Percentiles rank a stretch among this genome's conserved stretches.
phyloP scores from a whole-genome alignment of 30 jellyfish, hydroid and myxozoan genomes.

The Aurelia aurita region DNA sequence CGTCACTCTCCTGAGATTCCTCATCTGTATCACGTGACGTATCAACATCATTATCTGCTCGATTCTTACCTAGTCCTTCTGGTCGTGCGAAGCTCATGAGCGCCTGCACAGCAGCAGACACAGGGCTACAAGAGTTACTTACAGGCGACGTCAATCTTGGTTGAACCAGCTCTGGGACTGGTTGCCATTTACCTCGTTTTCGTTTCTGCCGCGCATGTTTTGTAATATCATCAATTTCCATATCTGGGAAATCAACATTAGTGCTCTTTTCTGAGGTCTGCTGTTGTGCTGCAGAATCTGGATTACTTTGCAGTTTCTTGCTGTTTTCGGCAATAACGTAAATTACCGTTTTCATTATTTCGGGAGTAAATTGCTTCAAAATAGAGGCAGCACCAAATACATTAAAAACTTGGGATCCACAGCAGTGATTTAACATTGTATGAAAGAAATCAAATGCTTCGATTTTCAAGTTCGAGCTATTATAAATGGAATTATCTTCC shows the following conservation, averaged over 20 bases:
- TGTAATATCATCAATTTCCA: constrained; percentile 69
- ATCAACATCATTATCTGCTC: background rate
- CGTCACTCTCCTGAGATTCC: background rate
- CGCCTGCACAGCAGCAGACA: constrained; percentile 97
- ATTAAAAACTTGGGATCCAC: constrained; percentile 53
- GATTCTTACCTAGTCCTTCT: constrained; percentile 7
- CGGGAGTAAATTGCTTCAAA: constrained; percentile 87
- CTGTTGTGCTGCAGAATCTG: constrained; percentile 1
- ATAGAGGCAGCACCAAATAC: constrained; percentile 82
- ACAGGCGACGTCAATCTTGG: constrained; percentile 83
- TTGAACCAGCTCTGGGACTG: constrained; percentile 75
- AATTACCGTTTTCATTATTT: constrained; percentile 66
- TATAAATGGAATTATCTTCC: background rate
- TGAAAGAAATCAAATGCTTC: constrained; percentile 94
- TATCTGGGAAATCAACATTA: constrained; percentile 47
- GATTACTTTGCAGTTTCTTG: constrained; percentile 10
- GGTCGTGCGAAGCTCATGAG: constrained; percentile 83
- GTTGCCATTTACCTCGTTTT: constrained; percentile 18
- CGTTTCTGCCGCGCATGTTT: constrained; percentile 25
- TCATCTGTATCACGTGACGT: background rate
- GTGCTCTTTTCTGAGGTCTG: constrained; percentile 21
- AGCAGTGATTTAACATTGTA: constrained; percentile 72
- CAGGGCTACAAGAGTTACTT: constrained; percentile 93
- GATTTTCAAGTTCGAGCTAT: constrained; percentile 54
- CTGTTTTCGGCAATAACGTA: constrained; percentile 61